A percentile compares a stretch with the other conserved stretches of the same genome.
These are phyloP conservation scores for Astropecten irregularis DNA, from an alignment of 53 echinoderm and acorn worm genomes.

Conservation along the genomic window DNA sequence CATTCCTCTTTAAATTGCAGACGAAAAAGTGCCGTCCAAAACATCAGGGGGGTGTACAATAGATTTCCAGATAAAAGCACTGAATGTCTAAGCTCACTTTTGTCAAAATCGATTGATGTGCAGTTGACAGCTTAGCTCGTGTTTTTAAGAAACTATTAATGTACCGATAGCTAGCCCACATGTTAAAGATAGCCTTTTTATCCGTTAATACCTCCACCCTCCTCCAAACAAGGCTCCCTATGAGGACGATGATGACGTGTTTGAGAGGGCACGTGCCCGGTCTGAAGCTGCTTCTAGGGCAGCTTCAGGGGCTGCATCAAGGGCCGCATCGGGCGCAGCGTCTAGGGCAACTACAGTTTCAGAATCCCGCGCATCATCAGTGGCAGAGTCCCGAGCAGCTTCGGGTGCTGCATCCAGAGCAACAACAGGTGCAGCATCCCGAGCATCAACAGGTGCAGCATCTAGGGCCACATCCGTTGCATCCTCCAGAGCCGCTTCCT, in stretches of 20 bases:
- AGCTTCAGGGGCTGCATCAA: background rate
- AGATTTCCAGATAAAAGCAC: too few species aligned
- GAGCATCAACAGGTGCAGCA: background rate
- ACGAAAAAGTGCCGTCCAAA: too few species aligned
- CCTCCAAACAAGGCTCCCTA: too few species aligned
- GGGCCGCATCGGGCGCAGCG: background rate
- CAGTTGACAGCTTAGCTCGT: too few species aligned
- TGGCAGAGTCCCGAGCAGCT: background rate
- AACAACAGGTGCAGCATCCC: background rate
- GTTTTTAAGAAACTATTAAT: too few species aligned
- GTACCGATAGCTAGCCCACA: too few species aligned
- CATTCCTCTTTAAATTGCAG: too few species aligned
- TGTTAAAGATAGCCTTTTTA: too few species aligned
- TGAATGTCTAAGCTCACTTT: too few species aligned
- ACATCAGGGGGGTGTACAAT: too few species aligned
- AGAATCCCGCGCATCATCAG: constrained; percentile 1
- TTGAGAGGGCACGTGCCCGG: constrained; percentile 11
- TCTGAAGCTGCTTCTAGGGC: constrained; percentile 12
- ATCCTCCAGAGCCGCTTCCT: constrained; percentile 14
- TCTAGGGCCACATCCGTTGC: constrained; percentile 6
- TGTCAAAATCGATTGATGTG: too few species aligned
- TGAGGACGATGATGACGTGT: constrained; percentile 40
- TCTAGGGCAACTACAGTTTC: background rate
- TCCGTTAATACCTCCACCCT: too few species aligned
- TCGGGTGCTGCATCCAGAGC: constrained; percentile 14